Evolutionary conservation across 1,140 invertebrate species (phyloP).

Genomic region (Trichonephila inaurata): DNA sequence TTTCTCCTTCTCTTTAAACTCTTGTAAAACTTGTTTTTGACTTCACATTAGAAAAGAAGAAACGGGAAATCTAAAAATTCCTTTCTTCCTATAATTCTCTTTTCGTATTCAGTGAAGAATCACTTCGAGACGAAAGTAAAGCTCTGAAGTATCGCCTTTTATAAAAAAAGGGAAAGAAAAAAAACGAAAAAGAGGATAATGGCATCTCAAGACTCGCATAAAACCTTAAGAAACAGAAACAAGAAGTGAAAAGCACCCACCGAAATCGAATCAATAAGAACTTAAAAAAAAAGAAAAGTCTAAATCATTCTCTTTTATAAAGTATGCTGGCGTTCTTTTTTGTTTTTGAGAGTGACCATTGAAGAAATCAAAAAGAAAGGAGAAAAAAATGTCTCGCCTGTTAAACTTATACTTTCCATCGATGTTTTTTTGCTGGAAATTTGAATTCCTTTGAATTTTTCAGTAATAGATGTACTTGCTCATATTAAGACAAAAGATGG

Average conservation of each 20-base stretch:
- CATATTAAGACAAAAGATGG: neutral
- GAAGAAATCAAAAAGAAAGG: neutral
- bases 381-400: neutral
- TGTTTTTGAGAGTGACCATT: neutral
- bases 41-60: constrained; percentile 17
- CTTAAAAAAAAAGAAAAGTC: neutral
- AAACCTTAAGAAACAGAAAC: constrained; percentile 35
- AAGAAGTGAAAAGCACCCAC: constrained; percentile 16
- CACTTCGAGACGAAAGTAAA: neutral
- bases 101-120: constrained; percentile 31
- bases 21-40: constrained; percentile 21
- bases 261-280: constrained; percentile 33
- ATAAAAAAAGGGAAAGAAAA: neutral
- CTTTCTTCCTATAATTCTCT: constrained; percentile 5
- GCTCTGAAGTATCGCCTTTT: constrained; percentile 6
- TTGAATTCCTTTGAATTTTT: neutral
- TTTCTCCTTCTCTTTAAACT: neutral
- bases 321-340: neutral
- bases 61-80: neutral
- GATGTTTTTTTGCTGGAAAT: neutral
- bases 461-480: neutral
- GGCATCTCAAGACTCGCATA: neutral
- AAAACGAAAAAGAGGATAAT: neutral
- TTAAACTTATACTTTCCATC: neutral
- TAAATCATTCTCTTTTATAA: neutral